Evolutionary conservation across 1,140 invertebrate genomes (phyloP).

Genomic region (Zaprionus davidi): DNA sequence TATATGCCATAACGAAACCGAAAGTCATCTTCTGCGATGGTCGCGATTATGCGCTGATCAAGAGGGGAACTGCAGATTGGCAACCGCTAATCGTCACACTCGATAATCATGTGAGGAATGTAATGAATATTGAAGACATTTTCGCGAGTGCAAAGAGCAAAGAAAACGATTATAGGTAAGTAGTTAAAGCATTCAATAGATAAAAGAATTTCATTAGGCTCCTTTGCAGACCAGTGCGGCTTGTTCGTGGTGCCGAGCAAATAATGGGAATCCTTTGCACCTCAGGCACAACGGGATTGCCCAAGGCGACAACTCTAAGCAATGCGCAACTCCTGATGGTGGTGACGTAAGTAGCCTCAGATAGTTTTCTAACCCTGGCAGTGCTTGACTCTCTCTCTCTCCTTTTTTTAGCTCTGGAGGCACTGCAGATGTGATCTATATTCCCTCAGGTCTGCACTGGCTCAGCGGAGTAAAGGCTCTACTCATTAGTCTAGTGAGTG

Average conservation of each 20-base stretch:
- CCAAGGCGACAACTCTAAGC: slow-evolving; percentile 90
- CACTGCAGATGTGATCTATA: slow-evolving; percentile 6
- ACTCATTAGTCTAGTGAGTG: neutral
- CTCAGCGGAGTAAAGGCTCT: slow-evolving; percentile 12
- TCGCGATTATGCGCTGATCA: slow-evolving; percentile 17
- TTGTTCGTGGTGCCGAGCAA: slow-evolving; percentile 43
- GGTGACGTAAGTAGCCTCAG: slow-evolving; percentile 1
- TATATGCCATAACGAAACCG: slow-evolving; percentile 37
- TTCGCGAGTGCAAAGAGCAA: neutral
- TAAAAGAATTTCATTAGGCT: neutral
- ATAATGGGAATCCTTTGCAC: slow-evolving; percentile 84
- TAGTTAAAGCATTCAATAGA: neutral
- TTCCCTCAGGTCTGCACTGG: slow-evolving; percentile 14
- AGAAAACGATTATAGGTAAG: slow-evolving; percentile 9
- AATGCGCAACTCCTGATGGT: slow-evolving; percentile 78
- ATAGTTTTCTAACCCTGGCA: neutral
- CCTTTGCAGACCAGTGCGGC: slow-evolving; percentile 8
- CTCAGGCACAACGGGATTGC: slow-evolving; percentile 90
- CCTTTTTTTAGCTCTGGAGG: neutral
- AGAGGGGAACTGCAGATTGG: slow-evolving; percentile 8
- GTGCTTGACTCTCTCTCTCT: neutral
- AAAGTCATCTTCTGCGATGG: slow-evolving; percentile 41
- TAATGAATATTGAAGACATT: slow-evolving; percentile 6
- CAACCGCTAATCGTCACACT: slow-evolving; percentile 20
- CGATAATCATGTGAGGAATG: slow-evolving; percentile 5